Evolutionary conservation across 2,888 invertebrate genomes (phyloP), one percentile per base, ranked within the genome.

Genomic region (Phanerotoma sp.): DNA sequence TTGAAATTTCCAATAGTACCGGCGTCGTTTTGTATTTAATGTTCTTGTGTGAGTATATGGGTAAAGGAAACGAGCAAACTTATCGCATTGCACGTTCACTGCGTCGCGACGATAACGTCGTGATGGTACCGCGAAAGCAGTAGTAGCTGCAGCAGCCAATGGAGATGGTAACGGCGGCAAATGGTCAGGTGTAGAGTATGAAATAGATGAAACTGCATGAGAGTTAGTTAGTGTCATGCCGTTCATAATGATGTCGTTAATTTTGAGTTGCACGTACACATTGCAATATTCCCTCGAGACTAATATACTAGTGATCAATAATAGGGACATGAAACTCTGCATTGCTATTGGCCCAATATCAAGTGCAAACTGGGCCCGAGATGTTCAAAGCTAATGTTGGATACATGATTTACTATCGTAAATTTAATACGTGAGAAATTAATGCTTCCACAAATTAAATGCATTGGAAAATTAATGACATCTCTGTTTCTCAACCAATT

Each of bases 171-270:
- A 11, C 28, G 28, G 18, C 15, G 21, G 13, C 16, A 28, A 40
- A 22, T 16, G 44, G 37, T 20, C 37, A 51, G 51, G 44, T 40
- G 33, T 33, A 46, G 45, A 45, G 30, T 45, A n/a, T 13, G 18
- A 7, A 35, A 35, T 35, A 13, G 25, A 38, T 38, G 38, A 38
- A 20, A 22, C 25, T 25, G 25, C 42, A 28, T 15, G 40, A 53
- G 44, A 54, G 54, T 58, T 42, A 49, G 54, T 57, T 54, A 60
- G 56, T 52, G 49, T 35, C 47, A 56, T 48, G 32, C 47, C 35
- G 56, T 51, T 38, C 46, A 54, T 56, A 61, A 58, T 58, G 57
- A 62, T 62, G 61, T 59, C 62, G 54, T 62, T 62, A 61, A 61
- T 62, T 61, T 61, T 40, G 45, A 47, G 37, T 42, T 28, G 35